Evolutionary conservation across 2,888 invertebrate species (phyloP).

Genomic region (Itoplectis maculator): DNA sequence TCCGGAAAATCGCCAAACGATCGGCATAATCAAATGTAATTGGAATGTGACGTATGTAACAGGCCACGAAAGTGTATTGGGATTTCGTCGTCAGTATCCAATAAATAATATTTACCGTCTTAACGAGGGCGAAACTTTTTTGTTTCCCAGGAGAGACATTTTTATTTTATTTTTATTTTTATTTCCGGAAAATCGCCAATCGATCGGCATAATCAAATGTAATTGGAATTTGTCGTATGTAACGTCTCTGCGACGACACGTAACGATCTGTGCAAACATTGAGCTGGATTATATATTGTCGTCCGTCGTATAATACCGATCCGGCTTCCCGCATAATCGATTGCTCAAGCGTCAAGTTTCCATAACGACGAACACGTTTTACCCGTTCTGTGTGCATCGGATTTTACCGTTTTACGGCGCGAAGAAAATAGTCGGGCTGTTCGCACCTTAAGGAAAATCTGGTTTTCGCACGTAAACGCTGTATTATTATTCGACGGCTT

Average conservation of each 20-base stretch:
- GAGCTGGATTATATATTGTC: conserved; percentile 12
- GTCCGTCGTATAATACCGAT: conserved; percentile 39
- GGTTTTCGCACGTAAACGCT: conserved; percentile 8
- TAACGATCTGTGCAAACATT: conserved; percentile 36
- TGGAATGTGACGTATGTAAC: too few relatives aligned
- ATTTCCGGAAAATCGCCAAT: conserved; percentile 30
- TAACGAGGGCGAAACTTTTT: background rate
- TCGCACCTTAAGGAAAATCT: conserved; percentile 32
- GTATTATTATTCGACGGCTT: conserved; percentile 30
- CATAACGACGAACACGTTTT: conserved; percentile 60
- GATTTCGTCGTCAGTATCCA: too few relatives aligned
- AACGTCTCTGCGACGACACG: conserved; percentile 32
- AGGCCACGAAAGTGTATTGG: too few relatives aligned
- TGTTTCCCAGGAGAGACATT: conserved; percentile 16
- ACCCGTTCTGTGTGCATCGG: conserved; percentile 14
- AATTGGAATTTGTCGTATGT: conserved; percentile 32
- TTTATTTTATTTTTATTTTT: too few relatives aligned
- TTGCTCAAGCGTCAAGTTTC: conserved; percentile 62
- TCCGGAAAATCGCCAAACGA: too few relatives aligned
- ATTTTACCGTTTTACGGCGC: conserved; percentile 37
- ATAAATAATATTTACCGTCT: background rate
- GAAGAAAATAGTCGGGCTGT: conserved; percentile 45
- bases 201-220: conserved; percentile 6
- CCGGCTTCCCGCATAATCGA: conserved; percentile 56
- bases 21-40: too few relatives aligned